Evolutionary conservation across 2,113 vertebrate species (phyloP).

Genomic region (Steatornis caripensis): DNA sequence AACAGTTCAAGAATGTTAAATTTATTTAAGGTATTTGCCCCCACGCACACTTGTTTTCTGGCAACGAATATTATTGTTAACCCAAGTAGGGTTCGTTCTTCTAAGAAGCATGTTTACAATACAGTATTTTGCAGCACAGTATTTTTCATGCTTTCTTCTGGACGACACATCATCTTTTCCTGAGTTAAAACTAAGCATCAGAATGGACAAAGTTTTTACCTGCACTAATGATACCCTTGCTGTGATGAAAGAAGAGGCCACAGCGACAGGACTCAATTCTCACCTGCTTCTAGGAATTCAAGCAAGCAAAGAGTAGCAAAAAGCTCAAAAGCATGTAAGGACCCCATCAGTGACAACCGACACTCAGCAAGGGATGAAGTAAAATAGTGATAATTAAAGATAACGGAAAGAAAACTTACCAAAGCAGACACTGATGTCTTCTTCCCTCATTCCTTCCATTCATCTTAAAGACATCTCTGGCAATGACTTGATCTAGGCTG

Average conservation of each 20-base stretch:
- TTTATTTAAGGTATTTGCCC: not conserved
- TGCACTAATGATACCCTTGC: not conserved
- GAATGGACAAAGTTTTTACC: not conserved
- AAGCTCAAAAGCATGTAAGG: not conserved
- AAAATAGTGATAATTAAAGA: not conserved
- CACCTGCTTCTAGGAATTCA: not conserved
- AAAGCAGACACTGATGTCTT: not conserved
- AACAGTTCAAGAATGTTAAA: constrained; percentile 1
- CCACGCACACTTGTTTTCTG: not conserved
- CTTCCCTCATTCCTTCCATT: constrained; percentile 16
- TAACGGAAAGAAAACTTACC: constrained; percentile 32
- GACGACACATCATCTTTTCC: not conserved
- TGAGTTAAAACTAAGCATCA: not conserved
- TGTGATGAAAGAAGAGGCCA: not conserved
- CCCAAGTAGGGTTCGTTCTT: not conserved
- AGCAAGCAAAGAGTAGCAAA: not conserved
- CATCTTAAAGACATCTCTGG: constrained; percentile 25
- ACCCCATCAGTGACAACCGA: not conserved
- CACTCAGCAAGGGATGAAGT: not conserved
- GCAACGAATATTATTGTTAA: not conserved
- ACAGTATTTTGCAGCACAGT: not conserved
- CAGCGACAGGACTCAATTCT: not conserved
- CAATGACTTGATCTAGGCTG: not conserved
- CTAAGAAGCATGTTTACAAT: not conserved
- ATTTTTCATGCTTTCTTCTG: not conserved